Base-by-base conservation (phyloP, 2,888 invertebrate genomes). In the Alloplasta piceator region DNA sequence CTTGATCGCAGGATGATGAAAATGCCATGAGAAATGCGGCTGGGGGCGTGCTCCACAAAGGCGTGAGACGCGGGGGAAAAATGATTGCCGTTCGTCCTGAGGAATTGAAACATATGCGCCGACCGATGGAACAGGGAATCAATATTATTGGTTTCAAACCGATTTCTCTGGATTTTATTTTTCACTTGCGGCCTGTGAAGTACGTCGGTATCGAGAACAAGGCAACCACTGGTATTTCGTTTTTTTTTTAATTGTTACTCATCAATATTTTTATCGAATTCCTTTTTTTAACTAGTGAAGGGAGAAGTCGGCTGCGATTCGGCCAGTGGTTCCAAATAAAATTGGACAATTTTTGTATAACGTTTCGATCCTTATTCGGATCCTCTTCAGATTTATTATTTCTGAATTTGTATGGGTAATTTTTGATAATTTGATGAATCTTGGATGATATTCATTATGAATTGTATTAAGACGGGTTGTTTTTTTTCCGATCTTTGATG, bases 91-190 rank as follows among this genome's bases (percentile, higher is more conserved):
- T 87, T 39, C 60, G 64, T 2, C n/a, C 6, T 38, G 60, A 50
- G 5, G 87, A 87, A 83, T 14, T 77, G 0, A 41, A 7, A 10
- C n/a, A 1, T 6, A 48, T 86, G 7, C 12, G 56, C 6, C 9
- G 26, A 4, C 26, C 63, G 0, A 39, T 58, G 5, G 14, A 73
- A 26, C 68, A 66, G 14, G 85, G 86, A 52, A 85, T 87, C 12
- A 79, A 84, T 56, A 36, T 87, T 50, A 77, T 87, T 16, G 85
- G 85, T 38, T 78, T 84, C 9, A 84, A 86, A 72, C 80, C 75
- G 9, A 71, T 78, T 26, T 70, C 16, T 4, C 60, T 67, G 41
- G 76, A 85, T 36, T 75, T 80, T 5, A 6, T 82, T n/a, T 76
- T 83, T 66, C 85, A 86, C 55, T 12, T 78, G 2, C 68, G 68